Base-by-base conservation (phyloP, 2,797 vertebrate genomes). In the Ptychadena robeensis region DNA sequence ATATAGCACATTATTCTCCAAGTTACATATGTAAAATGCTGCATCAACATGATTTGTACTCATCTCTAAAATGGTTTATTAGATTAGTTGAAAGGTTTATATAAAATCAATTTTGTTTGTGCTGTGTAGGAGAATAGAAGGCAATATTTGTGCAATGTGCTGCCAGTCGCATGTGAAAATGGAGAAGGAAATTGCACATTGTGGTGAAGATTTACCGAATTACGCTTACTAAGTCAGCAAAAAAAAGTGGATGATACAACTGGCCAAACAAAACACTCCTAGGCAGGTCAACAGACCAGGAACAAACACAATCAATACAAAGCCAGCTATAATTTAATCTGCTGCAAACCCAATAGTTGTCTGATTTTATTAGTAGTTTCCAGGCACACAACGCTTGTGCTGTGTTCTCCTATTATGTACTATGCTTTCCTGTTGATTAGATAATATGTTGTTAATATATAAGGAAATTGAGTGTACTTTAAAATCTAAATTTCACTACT, bases 31-130 rank as follows among this genome's bases (percentile, higher is more conserved):
- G 64, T 59, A 74, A 71, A 37, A 67, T 73, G 79, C 64, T 81
- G 73, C n/a, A 66, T 67, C 80, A 73, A 66, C 70, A 44, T 44
- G 40, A 65, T 66, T 59, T 66, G n/a, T 35, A 66, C 66, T 63
- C 37, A 72, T 59, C 12, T 34, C 18, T 30, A 83, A 88, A 90
- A 87, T 73, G 82, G 48, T 76, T 88, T 80, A 90, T 88, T 2
- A 10, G 85, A 87, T 73, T 87, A 71, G 81, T 79, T 73, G 78
- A 81, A 2, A 69, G 73, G 82, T 87, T 89, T 85, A 88, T 87
- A 87, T 80, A 87, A 89, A 90, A 91, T 91, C 90, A 90, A 83
- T 90, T 79, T 73, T 85, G 85, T 82, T 86, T 89, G 81, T 48
- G n/a, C 80, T 88, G 79, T 86, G 87, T 78, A 86, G 65, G 82